phyloP scores from a whole-genome alignment of 2,888 invertebrate species.

The Cheilosia variabilis region DNA sequence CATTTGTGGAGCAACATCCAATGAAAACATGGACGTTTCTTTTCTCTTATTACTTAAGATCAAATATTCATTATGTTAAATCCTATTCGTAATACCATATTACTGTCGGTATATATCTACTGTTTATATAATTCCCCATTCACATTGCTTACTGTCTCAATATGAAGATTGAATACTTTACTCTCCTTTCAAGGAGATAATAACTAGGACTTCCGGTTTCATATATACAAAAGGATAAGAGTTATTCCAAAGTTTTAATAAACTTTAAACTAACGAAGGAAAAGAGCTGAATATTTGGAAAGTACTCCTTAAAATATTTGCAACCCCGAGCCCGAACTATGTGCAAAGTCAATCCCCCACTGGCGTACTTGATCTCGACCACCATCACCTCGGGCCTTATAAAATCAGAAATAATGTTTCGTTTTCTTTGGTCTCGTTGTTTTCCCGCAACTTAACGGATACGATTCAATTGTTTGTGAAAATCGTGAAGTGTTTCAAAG shows the following conservation, averaged over 20 bases:
- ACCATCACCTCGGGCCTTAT: neutral
- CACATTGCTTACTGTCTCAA: neutral
- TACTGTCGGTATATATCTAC: neutral
- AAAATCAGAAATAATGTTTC: conserved; percentile 22
- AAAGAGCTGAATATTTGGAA: conserved; percentile 12
- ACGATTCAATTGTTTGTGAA: too few species aligned
- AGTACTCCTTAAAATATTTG: conserved; percentile 12
- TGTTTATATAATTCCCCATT: neutral
- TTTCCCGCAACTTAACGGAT: neutral
- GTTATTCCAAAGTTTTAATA: neutral
- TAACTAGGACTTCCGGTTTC: neutral
- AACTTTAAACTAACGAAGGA: neutral
- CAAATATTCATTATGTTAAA: too few species aligned
- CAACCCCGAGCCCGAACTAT: neutral
- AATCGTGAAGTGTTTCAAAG: conserved; percentile 21
- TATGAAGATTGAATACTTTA: neutral
- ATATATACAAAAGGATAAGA: too few species aligned
- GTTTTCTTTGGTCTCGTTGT: neutral
- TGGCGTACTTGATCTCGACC: neutral
- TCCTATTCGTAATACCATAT: neutral
- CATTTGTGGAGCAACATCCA: too few species aligned
- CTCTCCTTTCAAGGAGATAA: neutral
- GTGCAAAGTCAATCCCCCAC: neutral
- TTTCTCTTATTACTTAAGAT: too few species aligned
- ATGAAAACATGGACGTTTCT: too few species aligned